Evolutionary conservation across 2,888 invertebrate genomes (phyloP), one percentile per base, ranked within the genome.

Genomic region (Drosophila paracracens): DNA sequence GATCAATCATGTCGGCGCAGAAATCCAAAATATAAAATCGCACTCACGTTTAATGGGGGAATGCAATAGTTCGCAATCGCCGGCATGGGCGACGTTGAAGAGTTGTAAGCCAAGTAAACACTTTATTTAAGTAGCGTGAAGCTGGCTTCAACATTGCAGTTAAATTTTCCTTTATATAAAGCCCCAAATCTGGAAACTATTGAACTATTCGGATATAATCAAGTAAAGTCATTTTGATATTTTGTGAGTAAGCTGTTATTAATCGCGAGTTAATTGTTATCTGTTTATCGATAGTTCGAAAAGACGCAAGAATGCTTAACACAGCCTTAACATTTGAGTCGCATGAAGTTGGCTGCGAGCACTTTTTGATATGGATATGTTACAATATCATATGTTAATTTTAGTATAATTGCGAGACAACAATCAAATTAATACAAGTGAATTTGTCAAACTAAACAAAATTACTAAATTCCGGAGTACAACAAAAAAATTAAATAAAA

Each of bases 31-130:
- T 16, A 1, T 43, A 11, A 25, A 13, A 16, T 11, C 21, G 13
- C 13, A 91, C 92, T 87, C 73, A 93, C 93, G 91, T 76, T 92
- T 92, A 18, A 93, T 92, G 16, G 93, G 93, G 4, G 93, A 92
- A 10, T 91, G 88, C 59, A 93, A 93, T 21, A 93, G 73, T 78
- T 93, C 93, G 33, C 92, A 93, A 67, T 87, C 86, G 21, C 90
- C 91, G 10, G 70, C 82, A 64, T 93, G 2, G 31, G 10, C 31
- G 3, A 31, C 31, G 10, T 31, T 31, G 10, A 31, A 10, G 31
- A 10, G 31, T 10, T 31, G 31, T 10, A 31, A 31, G 31, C 10
- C 40, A 0, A 35, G 13, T 16, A 48, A 67, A 35, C 53, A 16
- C 29, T 40, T 35, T 10, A 29, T 56, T 56, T 31, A 50, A 52